A percentile compares a stretch with the other conserved stretches of the same genome.
phyloP scores from a whole-genome alignment of 2,113 vertebrate genomes.

The Rallus limicola region DNA sequence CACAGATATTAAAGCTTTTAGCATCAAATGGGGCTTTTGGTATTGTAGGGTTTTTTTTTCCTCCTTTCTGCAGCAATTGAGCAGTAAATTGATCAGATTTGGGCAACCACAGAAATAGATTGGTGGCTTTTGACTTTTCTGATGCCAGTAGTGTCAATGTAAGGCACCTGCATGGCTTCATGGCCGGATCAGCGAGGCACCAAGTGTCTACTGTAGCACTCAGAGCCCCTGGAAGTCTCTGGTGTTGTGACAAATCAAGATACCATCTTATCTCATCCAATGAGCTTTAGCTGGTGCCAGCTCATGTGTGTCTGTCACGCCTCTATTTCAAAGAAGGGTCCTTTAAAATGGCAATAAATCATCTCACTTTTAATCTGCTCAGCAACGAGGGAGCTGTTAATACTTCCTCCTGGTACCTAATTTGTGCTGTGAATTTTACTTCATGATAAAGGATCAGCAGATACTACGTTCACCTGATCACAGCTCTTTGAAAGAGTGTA shows the following conservation, averaged over 20 bases:
- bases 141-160: neutral
- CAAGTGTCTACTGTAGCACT: fast-evolving
- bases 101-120: neutral
- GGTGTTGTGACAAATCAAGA: neutral
- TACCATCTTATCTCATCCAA: neutral
- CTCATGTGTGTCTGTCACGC: fast-evolving
- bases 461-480: neutral
- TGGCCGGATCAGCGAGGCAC: neutral
- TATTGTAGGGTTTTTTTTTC: neutral
- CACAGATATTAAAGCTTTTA: neutral
- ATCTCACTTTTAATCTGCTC: neutral
- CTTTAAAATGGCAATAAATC: neutral
- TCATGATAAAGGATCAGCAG: neutral
- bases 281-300: neutral
- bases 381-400: neutral
- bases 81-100: neutral
- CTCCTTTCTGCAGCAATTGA: neutral
- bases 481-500: neutral
- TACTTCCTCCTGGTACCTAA: neutral
- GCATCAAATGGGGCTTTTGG: neutral
- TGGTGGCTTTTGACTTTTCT: neutral
- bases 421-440: neutral
- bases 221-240: neutral
- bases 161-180: neutral
- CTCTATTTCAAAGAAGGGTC: neutral